Percentiles rank a stretch among this genome's conserved stretches.
Evolutionary conservation across 2,888 invertebrate genomes (phyloP).

Genomic region (Monochamus alternatus): DNA sequence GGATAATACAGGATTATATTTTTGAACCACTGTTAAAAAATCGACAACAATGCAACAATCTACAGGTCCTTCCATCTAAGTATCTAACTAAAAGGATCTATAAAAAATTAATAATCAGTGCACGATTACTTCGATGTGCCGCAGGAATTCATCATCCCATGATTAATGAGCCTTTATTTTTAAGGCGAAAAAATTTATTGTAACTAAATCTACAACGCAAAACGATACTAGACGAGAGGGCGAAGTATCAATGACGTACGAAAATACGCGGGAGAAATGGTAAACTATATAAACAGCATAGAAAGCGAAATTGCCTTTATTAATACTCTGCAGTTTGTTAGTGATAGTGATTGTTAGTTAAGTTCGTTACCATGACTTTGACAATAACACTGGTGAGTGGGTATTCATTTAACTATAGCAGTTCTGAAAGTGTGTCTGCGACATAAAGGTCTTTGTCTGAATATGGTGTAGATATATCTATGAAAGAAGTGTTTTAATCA

Average conservation of each 20-base stretch:
- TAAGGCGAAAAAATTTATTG: conserved; percentile 28
- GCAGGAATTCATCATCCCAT: conserved; percentile 3
- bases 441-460: conserved; percentile 4
- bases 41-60: too few species aligned
- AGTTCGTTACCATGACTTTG: conserved; percentile 52
- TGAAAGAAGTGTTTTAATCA: neutral
- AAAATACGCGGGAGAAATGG: conserved; percentile 55
- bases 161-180: conserved; percentile 18
- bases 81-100: neutral
- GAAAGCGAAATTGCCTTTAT: conserved; percentile 54
- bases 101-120: conserved; percentile 17
- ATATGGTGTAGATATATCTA: neutral
- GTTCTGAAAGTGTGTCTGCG: conserved; percentile 5
- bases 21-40: too few species aligned
- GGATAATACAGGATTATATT: too few species aligned
- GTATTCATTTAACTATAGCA: neutral
- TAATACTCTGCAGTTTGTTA: conserved; percentile 49
- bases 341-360: conserved; percentile 51
- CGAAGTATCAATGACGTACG: conserved; percentile 33
- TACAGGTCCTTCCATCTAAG: neutral
- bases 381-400: conserved; percentile 51
- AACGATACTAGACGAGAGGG: conserved; percentile 40
- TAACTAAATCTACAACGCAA: conserved; percentile 33
- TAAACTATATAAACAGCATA: conserved; percentile 54
- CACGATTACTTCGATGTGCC: conserved; percentile 7